Conservation (phyloP, 2,888 invertebrate genomes). For the Camptogramma bilineatum region DNA sequence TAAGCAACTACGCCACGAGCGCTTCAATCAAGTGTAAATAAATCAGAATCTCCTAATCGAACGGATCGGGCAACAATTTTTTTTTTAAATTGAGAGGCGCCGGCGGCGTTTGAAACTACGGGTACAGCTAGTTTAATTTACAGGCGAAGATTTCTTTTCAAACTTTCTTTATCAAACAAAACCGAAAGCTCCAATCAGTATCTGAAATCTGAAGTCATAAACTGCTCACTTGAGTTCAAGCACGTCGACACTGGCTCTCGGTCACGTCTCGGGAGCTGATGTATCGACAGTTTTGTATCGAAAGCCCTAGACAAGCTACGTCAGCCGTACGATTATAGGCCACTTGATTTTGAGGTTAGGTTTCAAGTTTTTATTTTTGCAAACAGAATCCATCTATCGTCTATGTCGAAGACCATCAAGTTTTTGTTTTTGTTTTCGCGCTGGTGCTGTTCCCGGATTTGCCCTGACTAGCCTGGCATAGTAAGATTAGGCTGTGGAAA, state of each 20-base stretch:
- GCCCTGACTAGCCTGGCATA: no score
- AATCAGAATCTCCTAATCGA: no score
- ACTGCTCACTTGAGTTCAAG: constrained; percentile 16
- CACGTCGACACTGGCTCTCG: constrained; percentile 55
- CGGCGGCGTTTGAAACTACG: no score
- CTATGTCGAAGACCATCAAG: no score
- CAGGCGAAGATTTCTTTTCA: not conserved
- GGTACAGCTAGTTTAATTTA: not conserved
- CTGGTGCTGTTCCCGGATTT: no score
- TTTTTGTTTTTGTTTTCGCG: no score
- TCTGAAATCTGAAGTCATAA: constrained; percentile 6
- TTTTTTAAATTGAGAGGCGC: no score
- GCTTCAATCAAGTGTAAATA: no score
- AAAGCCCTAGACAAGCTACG: constrained; percentile 44
- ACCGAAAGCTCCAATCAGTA: not conserved
- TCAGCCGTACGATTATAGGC: constrained; percentile 28
- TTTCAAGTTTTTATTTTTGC: not conserved
- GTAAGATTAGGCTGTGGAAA: no score
- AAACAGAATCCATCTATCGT: not conserved
- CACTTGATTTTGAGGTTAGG: not conserved
- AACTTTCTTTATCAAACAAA: not conserved
- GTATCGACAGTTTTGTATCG: constrained; percentile 50
- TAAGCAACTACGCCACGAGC: no score
- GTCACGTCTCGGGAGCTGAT: constrained; percentile 39
- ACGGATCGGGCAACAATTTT: no score